Evolutionary conservation across 2,888 invertebrate genomes (phyloP).

Genomic region (Lasioglossum marginatum): DNA sequence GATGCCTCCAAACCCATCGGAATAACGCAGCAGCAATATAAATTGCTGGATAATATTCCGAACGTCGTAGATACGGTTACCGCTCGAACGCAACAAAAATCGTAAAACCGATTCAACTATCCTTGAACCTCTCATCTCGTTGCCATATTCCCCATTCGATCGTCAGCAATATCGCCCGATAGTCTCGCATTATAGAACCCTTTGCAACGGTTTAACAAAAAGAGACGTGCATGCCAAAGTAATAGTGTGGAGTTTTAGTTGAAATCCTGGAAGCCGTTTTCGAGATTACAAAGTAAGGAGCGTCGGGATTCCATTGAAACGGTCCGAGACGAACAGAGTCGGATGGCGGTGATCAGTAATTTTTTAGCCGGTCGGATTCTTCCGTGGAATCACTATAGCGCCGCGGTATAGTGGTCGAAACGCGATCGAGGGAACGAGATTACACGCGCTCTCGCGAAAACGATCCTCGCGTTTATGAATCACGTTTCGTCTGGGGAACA

Average conservation of each 20-base stretch:
- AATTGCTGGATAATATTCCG: neutral
- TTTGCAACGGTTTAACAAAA: neutral
- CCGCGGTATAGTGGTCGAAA: neutral
- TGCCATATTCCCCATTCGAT: neutral
- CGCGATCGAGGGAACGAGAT: neutral
- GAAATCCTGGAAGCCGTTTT: neutral
- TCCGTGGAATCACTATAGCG: neutral
- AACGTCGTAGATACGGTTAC: neutral
- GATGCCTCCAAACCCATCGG: neutral
- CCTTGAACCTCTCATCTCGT: neutral
- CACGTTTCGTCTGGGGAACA: neutral
- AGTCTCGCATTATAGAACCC: neutral
- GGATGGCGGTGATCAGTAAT: neutral
- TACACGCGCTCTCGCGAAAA: neutral
- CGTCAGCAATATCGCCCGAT: neutral
- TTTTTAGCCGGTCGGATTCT: neutral
- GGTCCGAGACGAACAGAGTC: neutral
- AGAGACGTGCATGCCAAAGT: neutral
- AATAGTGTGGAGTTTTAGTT: neutral
- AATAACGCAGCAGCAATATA: neutral
- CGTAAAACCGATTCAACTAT: neutral
- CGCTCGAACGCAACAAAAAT: neutral
- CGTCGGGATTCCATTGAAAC: neutral
- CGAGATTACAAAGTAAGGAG: neutral
- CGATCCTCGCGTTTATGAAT: constrained; percentile 2